A percentile compares a stretch with the other conserved stretches of the same genome.
phyloP scores from a whole-genome alignment of 2,113 vertebrate genomes.

The Salvator merianae region DNA sequence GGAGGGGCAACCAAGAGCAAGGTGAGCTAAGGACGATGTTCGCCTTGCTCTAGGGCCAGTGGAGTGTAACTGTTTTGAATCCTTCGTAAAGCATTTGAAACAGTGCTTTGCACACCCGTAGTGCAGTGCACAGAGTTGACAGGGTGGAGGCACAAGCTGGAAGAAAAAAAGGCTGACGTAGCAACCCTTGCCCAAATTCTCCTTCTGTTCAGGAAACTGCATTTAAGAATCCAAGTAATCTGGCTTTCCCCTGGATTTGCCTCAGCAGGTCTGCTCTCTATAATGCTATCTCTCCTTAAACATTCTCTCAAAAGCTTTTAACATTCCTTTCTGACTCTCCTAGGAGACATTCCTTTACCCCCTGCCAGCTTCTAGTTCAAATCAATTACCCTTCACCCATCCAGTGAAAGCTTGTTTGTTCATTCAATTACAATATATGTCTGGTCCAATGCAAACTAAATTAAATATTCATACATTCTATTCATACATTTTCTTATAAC shows the following conservation, averaged over 20 bases:
- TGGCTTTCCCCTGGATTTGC: not conserved
- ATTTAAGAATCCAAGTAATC: not conserved
- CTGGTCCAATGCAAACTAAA: slow-evolving; percentile 23
- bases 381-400: slow-evolving; percentile 37
- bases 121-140: not conserved
- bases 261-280: not conserved
- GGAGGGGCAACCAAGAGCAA: too few species aligned
- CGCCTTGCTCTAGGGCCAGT: too few species aligned
- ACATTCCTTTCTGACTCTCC: slow-evolving; percentile 10
- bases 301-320: slow-evolving; percentile 20
- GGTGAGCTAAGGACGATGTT: too few species aligned
- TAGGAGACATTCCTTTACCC: slow-evolving; percentile 26
- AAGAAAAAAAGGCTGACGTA: not conserved
- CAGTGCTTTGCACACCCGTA: not conserved
- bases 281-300: slow-evolving; percentile 4
- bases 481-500: slow-evolving; percentile 17
- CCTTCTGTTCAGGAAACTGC: not conserved
- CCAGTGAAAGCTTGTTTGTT: slow-evolving; percentile 28
- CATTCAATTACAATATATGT: slow-evolving; percentile 22
- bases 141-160: not conserved
- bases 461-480: slow-evolving; percentile 25
- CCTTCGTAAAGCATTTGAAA: too few species aligned
- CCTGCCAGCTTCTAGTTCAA: slow-evolving; percentile 28
- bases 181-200: not conserved
- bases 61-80: too few species aligned